Percentiles rank a stretch among this genome's conserved stretches.
phyloP scores from a whole-genome alignment of 1,140 invertebrate genomes.

The Lamellibrachia luymesi region DNA sequence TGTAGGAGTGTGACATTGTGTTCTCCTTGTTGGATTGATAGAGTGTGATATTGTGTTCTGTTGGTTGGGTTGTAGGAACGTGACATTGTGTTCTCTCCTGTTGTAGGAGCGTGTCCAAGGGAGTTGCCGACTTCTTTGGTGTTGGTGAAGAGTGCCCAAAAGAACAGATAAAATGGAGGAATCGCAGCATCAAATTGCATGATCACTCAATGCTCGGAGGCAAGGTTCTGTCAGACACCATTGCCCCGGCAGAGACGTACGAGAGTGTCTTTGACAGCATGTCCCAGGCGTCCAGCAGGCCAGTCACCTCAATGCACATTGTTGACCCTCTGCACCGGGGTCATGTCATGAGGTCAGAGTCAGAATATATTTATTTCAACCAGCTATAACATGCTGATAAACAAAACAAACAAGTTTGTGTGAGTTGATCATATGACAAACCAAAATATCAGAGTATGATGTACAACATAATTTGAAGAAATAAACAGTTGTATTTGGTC shows the following conservation, averaged over 20 bases:
- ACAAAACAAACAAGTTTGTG: too few relatives aligned
- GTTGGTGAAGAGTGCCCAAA: neutral
- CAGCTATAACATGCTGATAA: neutral
- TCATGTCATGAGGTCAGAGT: neutral
- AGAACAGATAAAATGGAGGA: conserved; percentile 12
- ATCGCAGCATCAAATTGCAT: conserved; percentile 12
- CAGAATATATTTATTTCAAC: neutral
- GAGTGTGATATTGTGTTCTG: too few relatives aligned
- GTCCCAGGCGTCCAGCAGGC: neutral
- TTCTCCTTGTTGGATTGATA: neutral
- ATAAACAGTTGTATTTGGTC: too few relatives aligned
- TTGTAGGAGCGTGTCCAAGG: neutral
- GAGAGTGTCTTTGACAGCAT: conserved; percentile 11
- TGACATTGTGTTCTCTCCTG: neutral
- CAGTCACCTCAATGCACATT: neutral
- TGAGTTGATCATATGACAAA: too few relatives aligned
- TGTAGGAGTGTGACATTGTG: neutral
- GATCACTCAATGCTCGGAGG: neutral
- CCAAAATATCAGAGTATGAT: too few relatives aligned
- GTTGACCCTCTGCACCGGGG: neutral
- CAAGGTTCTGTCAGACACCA: neutral
- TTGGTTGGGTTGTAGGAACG: neutral
- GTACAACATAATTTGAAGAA: too few relatives aligned
- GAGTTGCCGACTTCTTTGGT: conserved; percentile 15
- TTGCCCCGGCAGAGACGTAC: neutral